Base-by-base conservation (phyloP, 2,888 invertebrate species). In the Euzetes globulus region DNA sequence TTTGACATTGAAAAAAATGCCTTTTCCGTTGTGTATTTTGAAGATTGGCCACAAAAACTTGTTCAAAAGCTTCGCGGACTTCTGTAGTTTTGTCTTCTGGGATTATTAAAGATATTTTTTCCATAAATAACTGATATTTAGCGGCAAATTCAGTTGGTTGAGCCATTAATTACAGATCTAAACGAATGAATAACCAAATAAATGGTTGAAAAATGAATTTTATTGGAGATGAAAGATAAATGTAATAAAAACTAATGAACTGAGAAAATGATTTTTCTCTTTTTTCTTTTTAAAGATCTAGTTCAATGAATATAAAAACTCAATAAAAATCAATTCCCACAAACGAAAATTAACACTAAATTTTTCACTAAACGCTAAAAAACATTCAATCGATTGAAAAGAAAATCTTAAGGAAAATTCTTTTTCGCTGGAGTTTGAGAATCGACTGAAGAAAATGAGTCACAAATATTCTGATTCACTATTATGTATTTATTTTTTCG, bases 211-310 rank as follows among this genome's bases (percentile, higher is more conserved):
- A 52, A 52, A 52, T 52, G 52, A 25, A 50, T 50, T 19, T 50
- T 50, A n/a, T n/a, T n/a, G n/a, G n/a, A 17, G n/a, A 19, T 50
- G 4, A 58, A 2, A 58, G 11, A 5, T 5, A 58, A 58, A 58
- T 58, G 58, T 58, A 19, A 58, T 58, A 58, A 58, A 58, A 58
- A 27, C 58, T 58, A 58, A 58, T 58, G 58, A 58, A 58, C 58
- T 58, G 58, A 58, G 19, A 58, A 25, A 25, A 25, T 19, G n/a
- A 19, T n/a, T 52, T 52, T 19, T 22, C n/a, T 52, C 22, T 25
- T 27, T 25, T 58, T 4, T 25, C 55, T 58, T 22, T n/a, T n/a
- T 9, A 58, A 58, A 17, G n/a, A 50, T 17, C 50, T 50, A 50
- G n/a, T 19, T n/a, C 25, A n/a, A 58, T n/a, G n/a, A 19, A 3